Conservation (phyloP, 2,888 invertebrate species). For the Metellina segmentata region DNA sequence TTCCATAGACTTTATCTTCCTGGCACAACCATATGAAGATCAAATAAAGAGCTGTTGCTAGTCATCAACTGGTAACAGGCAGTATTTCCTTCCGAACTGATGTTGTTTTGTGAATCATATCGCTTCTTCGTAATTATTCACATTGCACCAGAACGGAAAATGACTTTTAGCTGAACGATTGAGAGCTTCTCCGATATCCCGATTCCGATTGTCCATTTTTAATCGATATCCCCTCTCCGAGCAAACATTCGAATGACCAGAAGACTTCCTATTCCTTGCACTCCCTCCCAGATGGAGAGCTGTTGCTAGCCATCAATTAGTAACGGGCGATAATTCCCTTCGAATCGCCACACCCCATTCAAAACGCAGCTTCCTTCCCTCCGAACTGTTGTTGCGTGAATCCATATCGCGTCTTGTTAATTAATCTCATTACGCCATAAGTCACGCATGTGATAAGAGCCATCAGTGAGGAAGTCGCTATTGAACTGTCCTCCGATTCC, state of each 20-base stretch:
- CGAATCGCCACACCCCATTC: constrained; percentile 32
- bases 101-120: constrained; percentile 46
- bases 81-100: constrained; percentile 41
- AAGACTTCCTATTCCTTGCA: no score
- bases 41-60: not conserved
- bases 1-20: no score
- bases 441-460: constrained; percentile 55
- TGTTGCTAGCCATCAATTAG: constrained; percentile 42
- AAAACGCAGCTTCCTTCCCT: constrained; percentile 5
- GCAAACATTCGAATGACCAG: no score
- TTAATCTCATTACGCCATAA: constrained; percentile 68
- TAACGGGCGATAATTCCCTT: constrained; percentile 26
- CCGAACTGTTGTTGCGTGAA: constrained; percentile 43
- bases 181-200: no score
- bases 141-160: constrained; percentile 18
- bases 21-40: no score
- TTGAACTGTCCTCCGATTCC: not conserved
- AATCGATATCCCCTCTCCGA: no score
- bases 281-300: constrained; percentile 1
- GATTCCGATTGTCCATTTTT: no score
- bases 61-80: constrained; percentile 29
- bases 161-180: no score
- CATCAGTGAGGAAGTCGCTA: not conserved
- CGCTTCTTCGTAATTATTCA: constrained; percentile 55
- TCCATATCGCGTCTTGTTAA: constrained; percentile 44